phyloP scores from a whole-genome alignment of 2,797 vertebrate genomes.

The Threskiornis aethiopicus region DNA sequence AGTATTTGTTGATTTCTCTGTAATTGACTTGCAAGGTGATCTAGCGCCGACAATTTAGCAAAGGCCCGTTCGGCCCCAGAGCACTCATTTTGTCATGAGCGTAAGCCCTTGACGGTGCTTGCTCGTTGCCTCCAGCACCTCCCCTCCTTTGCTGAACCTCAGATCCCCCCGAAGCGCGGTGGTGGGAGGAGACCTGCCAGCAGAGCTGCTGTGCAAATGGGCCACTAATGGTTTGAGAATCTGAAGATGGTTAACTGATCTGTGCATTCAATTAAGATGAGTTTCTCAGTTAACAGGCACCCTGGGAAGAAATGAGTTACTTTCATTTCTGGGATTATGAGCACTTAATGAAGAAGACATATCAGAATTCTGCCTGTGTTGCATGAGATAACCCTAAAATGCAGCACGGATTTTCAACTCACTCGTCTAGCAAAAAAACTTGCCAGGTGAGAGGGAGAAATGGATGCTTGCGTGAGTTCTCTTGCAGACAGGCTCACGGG shows the following conservation, averaged over 20 bases:
- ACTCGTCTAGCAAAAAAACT: slow-evolving; percentile 26
- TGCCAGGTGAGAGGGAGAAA: slow-evolving; percentile 50
- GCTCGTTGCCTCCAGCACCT: background rate
- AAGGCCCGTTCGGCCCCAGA: slow-evolving; percentile 4
- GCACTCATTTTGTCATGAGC: slow-evolving; percentile 33
- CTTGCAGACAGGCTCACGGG: background rate
- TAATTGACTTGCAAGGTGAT: background rate
- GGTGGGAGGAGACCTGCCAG: slow-evolving; percentile 15
- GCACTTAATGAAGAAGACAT: slow-evolving; percentile 69
- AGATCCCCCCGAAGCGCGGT: background rate
- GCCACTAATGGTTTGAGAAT: slow-evolving; percentile 52
- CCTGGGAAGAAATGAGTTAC: slow-evolving; percentile 69
- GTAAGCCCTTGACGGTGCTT: background rate
- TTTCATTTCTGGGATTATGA: slow-evolving; percentile 70
- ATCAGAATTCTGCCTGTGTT: slow-evolving; percentile 54
- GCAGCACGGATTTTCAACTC: slow-evolving; percentile 38
- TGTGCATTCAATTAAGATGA: slow-evolving; percentile 70
- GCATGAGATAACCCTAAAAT: slow-evolving; percentile 43
- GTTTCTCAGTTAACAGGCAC: slow-evolving; percentile 72
- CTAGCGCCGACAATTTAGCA: background rate
- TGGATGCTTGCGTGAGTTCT: background rate
- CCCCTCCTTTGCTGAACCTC: slow-evolving; percentile 9
- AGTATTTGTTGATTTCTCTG: slow-evolving; percentile 33
- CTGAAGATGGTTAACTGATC: slow-evolving; percentile 68
- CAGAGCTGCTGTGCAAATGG: slow-evolving; percentile 41